Evolutionary conservation across 2,888 invertebrate genomes (phyloP).

Genomic region (Amphimallon solstitiale): DNA sequence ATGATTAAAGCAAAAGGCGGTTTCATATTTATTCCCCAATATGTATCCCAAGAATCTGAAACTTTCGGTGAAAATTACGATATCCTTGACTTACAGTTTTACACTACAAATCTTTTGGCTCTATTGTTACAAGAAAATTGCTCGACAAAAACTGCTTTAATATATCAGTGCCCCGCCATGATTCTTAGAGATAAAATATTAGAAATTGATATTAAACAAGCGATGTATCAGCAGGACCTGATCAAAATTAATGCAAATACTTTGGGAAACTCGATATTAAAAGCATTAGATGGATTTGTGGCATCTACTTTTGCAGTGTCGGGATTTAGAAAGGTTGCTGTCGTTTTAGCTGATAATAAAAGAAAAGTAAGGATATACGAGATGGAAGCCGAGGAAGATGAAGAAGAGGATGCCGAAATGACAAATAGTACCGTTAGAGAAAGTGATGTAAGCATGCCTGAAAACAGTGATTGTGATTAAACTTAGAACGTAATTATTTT

Average conservation of each 20-base stretch:
- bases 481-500: conserved; percentile 12
- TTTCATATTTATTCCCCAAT: conserved; percentile 67
- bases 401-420: conserved; percentile 79
- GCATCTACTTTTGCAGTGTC: conserved; percentile 83
- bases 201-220: conserved; percentile 45
- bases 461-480: conserved; percentile 39
- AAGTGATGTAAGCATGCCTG: conserved; percentile 48
- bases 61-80: conserved; percentile 61
- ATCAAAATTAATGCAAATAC: conserved; percentile 67
- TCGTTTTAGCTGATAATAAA: conserved; percentile 81
- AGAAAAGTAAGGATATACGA: conserved; percentile 86
- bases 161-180: conserved; percentile 53
- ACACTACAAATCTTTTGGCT: conserved; percentile 77
- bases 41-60: conserved; percentile 55
- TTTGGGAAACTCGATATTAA: conserved; percentile 66
- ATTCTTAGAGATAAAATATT: conserved; percentile 56
- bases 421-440: conserved; percentile 53
- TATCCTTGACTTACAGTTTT: conserved; percentile 80
- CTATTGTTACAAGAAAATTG: conserved; percentile 71
- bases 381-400: conserved; percentile 92
- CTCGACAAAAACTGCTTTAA: conserved; percentile 53
- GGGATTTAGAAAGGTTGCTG: conserved; percentile 84
- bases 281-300: conserved; percentile 74
- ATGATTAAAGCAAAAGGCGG: conserved; percentile 65
- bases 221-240: conserved; percentile 58